Conservation (phyloP, 2,113 vertebrate species). For the Poeciliopsis occidentalis region DNA sequence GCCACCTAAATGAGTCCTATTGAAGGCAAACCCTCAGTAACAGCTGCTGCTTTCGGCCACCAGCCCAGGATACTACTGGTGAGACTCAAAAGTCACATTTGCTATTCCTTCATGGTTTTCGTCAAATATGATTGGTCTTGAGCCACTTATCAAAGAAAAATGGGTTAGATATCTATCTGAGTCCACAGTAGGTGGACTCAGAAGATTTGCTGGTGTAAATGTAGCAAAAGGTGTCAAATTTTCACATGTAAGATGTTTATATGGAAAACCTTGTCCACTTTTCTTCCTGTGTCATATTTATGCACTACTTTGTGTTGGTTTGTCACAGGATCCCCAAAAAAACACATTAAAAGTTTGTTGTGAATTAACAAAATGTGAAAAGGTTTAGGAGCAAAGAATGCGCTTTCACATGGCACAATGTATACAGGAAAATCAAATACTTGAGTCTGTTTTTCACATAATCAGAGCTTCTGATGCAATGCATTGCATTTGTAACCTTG, state of each 20-base stretch:
- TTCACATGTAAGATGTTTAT: neutral
- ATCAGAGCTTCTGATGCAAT: conserved; percentile 63
- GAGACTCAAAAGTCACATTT: too few species aligned
- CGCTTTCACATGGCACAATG: neutral
- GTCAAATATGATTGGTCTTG: too few species aligned
- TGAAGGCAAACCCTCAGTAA: too few species aligned
- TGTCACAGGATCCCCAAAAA: neutral
- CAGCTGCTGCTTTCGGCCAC: too few species aligned
- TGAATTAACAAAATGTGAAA: neutral
- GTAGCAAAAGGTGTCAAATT: neutral
- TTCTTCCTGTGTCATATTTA: neutral
- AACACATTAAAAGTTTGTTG: neutral
- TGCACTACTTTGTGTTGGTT: neutral
- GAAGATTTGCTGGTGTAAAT: too few species aligned
- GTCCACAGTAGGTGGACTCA: too few species aligned
- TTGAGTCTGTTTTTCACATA: conserved; percentile 51
- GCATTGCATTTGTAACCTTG: conserved; percentile 25
- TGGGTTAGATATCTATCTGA: too few species aligned
- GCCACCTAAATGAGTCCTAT: too few species aligned
- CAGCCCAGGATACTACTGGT: too few species aligned
- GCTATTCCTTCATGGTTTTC: too few species aligned
- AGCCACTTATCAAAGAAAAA: too few species aligned
- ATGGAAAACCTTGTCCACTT: neutral
- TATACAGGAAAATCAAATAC: conserved; percentile 14
- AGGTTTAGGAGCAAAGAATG: neutral